Conservation (phyloP, 2,888 invertebrate genomes). For the Epistrophe grossulariae region DNA sequence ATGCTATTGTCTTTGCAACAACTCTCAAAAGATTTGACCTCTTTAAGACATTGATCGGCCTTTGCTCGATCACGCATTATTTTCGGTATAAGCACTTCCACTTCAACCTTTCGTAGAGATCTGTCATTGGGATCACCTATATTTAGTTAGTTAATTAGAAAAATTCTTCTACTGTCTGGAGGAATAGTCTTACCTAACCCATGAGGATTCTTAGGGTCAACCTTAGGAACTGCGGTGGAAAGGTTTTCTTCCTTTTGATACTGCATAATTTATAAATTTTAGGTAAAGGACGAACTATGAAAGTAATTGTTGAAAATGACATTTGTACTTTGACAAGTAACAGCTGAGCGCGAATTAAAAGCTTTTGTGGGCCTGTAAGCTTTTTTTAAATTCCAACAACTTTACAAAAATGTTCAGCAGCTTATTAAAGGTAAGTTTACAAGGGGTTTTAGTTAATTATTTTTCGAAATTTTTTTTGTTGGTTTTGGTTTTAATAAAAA, state of each 20-base stretch:
- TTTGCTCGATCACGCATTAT: slow-evolving; percentile 93
- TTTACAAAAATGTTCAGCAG: no score
- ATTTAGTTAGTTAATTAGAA: background rate
- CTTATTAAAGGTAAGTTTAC: no score
- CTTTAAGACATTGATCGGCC: slow-evolving; percentile 89
- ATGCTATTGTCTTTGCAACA: slow-evolving; percentile 90
- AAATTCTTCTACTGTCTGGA: background rate
- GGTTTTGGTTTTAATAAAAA: no score
- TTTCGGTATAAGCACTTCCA: slow-evolving; percentile 94
- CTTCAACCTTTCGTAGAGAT: slow-evolving; percentile 93
- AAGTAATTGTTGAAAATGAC: background rate
- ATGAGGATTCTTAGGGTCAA: slow-evolving; percentile 80
- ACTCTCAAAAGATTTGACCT: slow-evolving; percentile 89
- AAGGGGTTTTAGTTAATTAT: no score
- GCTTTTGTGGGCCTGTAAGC: background rate
- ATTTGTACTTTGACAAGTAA: slow-evolving; percentile 4
- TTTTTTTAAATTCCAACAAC: background rate
- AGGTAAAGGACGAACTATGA: background rate
- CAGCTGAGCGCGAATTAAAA: background rate
- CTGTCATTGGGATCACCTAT: slow-evolving; percentile 86
- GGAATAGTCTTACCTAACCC: slow-evolving; percentile 79
- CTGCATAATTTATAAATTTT: slow-evolving; percentile 45
- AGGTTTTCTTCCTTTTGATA: slow-evolving; percentile 30
- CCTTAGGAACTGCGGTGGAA: slow-evolving; percentile 10
- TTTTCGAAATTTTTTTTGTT: no score